A percentile compares a stretch with the other conserved stretches of the same genome.
phyloP scores from a whole-genome alignment of 2,888 invertebrate genomes.

The Idaea aversata region DNA sequence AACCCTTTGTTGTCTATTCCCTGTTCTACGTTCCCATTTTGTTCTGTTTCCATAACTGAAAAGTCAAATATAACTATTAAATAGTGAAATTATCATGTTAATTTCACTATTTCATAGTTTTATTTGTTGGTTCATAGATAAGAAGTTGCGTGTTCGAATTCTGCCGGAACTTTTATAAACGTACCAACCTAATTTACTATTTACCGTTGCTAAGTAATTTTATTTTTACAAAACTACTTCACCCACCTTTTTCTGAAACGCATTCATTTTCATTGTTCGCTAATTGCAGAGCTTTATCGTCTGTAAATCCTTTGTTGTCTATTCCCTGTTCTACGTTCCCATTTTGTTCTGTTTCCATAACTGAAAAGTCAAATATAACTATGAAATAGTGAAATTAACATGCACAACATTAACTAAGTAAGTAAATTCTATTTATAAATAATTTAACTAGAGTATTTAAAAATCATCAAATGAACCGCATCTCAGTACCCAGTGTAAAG shows the following conservation, averaged over 20 bases:
- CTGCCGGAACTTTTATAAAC: too few relatives aligned
- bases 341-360: constrained; percentile 55
- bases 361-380: constrained; percentile 43
- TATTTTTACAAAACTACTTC: background rate
- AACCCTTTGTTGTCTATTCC: constrained; percentile 58
- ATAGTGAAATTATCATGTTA: background rate
- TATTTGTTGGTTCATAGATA: background rate
- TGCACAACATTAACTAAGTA: too few relatives aligned
- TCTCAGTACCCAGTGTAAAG: too few relatives aligned
- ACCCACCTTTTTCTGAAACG: constrained; percentile 38
- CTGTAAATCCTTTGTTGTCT: constrained; percentile 54
- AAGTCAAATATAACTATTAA: constrained; percentile 10
- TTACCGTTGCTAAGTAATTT: background rate
- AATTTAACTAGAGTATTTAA: too few relatives aligned
- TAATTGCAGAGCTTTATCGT: constrained; percentile 24
- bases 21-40: constrained; percentile 58
- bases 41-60: constrained; percentile 59
- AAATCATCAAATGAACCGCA: too few relatives aligned
- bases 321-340: constrained; percentile 59
- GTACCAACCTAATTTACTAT: too few relatives aligned
- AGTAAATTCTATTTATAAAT: too few relatives aligned
- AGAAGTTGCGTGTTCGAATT: too few relatives aligned
- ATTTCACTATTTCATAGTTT: too few relatives aligned
- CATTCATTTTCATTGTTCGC: constrained; percentile 34
- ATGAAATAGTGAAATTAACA: background rate